These are phyloP conservation scores for Ptychobarbus kaznakovi DNA, from an alignment of 2,797 vertebrate genomes.

Conservation along the genomic window DNA sequence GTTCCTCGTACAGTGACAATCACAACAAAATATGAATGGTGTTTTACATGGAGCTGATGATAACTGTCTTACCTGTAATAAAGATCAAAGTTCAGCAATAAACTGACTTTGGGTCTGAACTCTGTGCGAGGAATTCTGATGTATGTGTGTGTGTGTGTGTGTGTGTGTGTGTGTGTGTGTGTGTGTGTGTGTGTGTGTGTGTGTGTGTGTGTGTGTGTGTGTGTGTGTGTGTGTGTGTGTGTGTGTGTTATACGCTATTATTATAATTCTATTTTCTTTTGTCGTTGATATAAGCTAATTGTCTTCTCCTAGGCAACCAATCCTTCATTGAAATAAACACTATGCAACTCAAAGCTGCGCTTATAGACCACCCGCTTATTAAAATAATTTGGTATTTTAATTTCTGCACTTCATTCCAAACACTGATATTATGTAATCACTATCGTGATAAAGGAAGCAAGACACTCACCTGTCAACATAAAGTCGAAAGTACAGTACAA, in stretches of 20 bases:
- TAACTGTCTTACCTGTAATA: constrained; percentile 51
- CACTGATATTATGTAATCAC: not conserved
- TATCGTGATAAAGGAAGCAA: not conserved
- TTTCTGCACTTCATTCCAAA: not conserved
- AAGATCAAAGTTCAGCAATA: constrained; percentile 67
- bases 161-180: not conserved
- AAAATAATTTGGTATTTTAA: not conserved
- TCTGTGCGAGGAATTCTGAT: not conserved
- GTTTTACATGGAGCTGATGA: not conserved
- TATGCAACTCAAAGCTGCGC: not conserved
- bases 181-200: no score
- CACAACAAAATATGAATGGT: constrained; percentile 23
- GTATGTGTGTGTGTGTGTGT: no score
- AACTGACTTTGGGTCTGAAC: constrained; percentile 66
- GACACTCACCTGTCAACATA: not conserved
- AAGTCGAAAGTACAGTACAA: constrained; percentile 3
- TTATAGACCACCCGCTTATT: not conserved
- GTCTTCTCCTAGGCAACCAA: not conserved
- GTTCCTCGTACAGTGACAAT: constrained; percentile 48
- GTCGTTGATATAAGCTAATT: not conserved
- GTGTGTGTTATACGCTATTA: not conserved
- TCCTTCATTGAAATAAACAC: not conserved
- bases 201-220: not conserved
- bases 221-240: no score
- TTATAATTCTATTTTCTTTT: not conserved